Conservation (phyloP, 2,888 invertebrate species). For the Saturnia pavonia region DNA sequence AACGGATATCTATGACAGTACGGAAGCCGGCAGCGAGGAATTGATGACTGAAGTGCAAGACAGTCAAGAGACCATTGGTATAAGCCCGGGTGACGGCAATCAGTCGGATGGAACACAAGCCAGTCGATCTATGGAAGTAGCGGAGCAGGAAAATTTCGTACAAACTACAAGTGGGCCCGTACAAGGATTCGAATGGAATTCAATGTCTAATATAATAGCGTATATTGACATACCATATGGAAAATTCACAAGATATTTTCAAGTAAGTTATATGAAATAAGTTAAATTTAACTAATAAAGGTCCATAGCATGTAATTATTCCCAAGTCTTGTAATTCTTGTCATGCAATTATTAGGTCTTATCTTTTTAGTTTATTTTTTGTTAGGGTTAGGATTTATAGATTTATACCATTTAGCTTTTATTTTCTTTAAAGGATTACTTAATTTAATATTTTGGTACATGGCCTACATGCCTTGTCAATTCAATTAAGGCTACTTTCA, state of each 20-base stretch:
- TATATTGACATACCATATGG: slow-evolving; percentile 67
- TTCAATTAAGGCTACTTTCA: too few relatives aligned
- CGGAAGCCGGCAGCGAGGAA: not conserved
- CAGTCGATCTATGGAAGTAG: slow-evolving; percentile 8
- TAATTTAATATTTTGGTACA: not conserved
- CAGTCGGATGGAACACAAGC: not conserved
- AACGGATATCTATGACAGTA: slow-evolving; percentile 2
- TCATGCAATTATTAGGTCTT: too few relatives aligned
- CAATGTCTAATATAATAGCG: slow-evolving; percentile 40
- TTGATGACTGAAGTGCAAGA: slow-evolving; percentile 1
- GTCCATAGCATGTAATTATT: too few relatives aligned
- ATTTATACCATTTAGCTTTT: too few relatives aligned
- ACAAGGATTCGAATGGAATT: slow-evolving; percentile 41
- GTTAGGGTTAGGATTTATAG: too few relatives aligned
- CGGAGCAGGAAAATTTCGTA: slow-evolving; percentile 28
- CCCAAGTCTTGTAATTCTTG: too few relatives aligned
- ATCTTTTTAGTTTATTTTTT: too few relatives aligned
- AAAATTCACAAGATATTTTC: slow-evolving; percentile 42
- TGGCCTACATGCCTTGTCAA: not conserved
- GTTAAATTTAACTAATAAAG: not conserved
- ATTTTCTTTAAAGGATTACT: not conserved
- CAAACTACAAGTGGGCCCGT: slow-evolving; percentile 52
- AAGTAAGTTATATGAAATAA: slow-evolving; percentile 43
- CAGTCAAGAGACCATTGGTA: not conserved
- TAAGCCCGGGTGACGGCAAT: not conserved